These are phyloP conservation scores for Cydia amplana DNA, from an alignment of 1,140 invertebrate genomes.

Conservation along the genomic window DNA sequence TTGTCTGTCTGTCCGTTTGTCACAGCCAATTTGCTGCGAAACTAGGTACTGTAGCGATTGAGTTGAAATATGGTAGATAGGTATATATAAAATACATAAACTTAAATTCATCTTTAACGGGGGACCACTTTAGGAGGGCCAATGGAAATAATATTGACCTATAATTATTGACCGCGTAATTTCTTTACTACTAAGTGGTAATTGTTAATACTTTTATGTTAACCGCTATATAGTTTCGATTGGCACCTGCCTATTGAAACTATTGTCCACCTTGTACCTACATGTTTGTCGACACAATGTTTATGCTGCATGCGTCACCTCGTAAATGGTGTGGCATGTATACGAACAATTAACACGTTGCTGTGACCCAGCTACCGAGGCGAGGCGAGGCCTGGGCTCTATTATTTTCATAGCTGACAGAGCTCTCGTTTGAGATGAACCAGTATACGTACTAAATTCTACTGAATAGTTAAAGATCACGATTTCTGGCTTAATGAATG, in stretches of 20 bases:
- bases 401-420: background rate
- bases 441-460: background rate
- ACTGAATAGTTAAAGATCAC: background rate
- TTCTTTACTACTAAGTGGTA: too few relatives aligned
- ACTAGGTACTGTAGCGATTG: too few relatives aligned
- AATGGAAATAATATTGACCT: too few relatives aligned
- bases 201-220: too few relatives aligned
- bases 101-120: too few relatives aligned
- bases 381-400: background rate
- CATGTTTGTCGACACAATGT: background rate
- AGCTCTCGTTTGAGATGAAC: background rate
- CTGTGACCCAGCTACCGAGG: slow-evolving; percentile 14
- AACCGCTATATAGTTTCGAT: background rate
- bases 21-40: too few relatives aligned
- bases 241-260: background rate
- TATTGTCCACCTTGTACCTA: background rate
- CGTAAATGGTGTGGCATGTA: slow-evolving; percentile 13
- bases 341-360: slow-evolving; percentile 10
- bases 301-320: slow-evolving; percentile 11
- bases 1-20: too few relatives aligned
- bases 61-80: too few relatives aligned
- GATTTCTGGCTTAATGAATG: background rate
- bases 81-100: too few relatives aligned
- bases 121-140: too few relatives aligned
- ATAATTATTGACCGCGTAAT: too few relatives aligned